Evolutionary conservation across 2,888 invertebrate genomes (phyloP), one percentile per base, ranked within the genome.

Genomic region (Hoplodrina ambigua): DNA sequence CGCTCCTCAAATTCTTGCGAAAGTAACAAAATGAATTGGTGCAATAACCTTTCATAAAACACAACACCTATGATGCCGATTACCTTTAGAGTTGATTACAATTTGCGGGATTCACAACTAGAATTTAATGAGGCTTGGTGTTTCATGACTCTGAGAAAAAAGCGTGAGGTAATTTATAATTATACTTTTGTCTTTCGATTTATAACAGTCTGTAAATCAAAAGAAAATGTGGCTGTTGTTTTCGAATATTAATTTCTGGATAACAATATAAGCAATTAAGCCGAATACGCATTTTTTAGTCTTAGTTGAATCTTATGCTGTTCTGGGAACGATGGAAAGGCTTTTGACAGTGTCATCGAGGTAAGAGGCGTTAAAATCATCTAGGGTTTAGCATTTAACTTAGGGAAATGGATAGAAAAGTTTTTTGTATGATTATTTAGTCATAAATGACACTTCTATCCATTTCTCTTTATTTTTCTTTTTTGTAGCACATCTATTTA

Each of bases 21-120:
- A 89, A 88, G 87, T 88, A 86, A 86, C 85, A 80, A 86, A 84
- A 82, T 84, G 78, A 80, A 85, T 83, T 84, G 79, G 83, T 86
- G 83, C 86, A 86, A 69, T 86, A 87, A 87, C 87, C 83, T 84
- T 83, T 81, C 57, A 67, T 78, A 80, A 44, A 71, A 62, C 67
- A 54, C 33, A 67, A 10, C 74, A 69, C 59, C 66, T 54, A 74
- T 66, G 30, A 68, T 62, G 56, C 71, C 66, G 73, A 75, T 77
- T 64, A 53, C 69, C 71, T 77, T 72, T 77, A 79, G 64, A 79
- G 44, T 72, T 55, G 8, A 30, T 62, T 69, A 56, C 19, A 53
- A 66, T 54, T 71, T 60, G 37, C 10, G 25, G 55, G 63, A 68
- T 63, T 33, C 2, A 41, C 17, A 50, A 19, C 13, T 53, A 46